Base-by-base conservation (phyloP, 2,113 vertebrate genomes). In the Etheostoma spectabile region DNA sequence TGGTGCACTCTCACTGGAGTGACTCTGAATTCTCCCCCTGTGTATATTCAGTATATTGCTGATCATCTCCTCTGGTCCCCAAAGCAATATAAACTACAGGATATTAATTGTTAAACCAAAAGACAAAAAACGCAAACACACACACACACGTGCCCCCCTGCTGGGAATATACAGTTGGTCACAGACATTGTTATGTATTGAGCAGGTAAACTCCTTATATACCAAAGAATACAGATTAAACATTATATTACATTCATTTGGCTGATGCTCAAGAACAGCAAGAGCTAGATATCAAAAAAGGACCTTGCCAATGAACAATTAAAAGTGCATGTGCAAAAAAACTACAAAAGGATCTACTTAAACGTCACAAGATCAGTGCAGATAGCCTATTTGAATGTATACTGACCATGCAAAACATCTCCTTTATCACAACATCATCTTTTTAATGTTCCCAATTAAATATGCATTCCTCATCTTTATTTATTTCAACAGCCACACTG, bases 81-180 rank as follows among this genome's bases (percentile, higher is more conserved):
- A 30, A 21, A 56, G 62, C 18, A 48, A 62, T 56, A 13, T 16
- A 19, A 57, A 90, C 76, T 66, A 62, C 74, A 84, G 64, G 64
- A 75, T 82, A 80, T 84, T 82, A 80, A 79, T 62, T 66, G 52
- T 72, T 83, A 71, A 79, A 51, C 68, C 53, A 27, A 63, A 60
- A 38, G 53, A 85, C 8, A 35, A 80, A 42, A 38, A 55, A 80
- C 49, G 80, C 60, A 75, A 14, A 74, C 35, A 74, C 22, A 77
- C 33, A 74, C 35, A 74, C 22, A 63, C 8, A 60, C 18, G 5
- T 59, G 16, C 3, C 35, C 6, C 30, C 55, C 6, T 30, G n/a
- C 11, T 84, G 19, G 16, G 6, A 69, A 69, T 61, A 27, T 30
- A 24, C 21, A 64, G 6, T 52, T n/a, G 15, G 24, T 38, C 53